These are phyloP conservation scores for Oxycera nigricornis DNA, from an alignment of 2,888 invertebrate species.

Conservation along the genomic window DNA sequence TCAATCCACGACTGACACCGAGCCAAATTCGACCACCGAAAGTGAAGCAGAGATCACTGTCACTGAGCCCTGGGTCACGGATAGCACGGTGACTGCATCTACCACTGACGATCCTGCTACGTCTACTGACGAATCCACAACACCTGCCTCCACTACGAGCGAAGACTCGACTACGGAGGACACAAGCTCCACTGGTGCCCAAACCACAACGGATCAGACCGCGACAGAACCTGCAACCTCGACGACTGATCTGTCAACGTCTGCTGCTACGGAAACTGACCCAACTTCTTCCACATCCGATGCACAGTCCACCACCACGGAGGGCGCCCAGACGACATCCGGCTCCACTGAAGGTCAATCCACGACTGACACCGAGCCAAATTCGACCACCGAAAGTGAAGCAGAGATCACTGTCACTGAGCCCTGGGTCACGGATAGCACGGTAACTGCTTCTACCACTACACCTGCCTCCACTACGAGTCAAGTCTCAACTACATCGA, in stretches of 20 bases:
- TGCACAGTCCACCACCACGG: background rate
- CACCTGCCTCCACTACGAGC: background rate
- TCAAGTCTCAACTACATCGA: background rate
- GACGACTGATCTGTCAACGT: background rate
- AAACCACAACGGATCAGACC: background rate
- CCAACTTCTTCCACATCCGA: background rate
- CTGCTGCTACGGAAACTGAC: background rate
- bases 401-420: background rate
- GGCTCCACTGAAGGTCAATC: background rate
- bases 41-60: background rate
- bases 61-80: background rate
- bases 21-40: background rate
- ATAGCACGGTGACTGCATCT: background rate
- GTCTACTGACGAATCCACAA: background rate
- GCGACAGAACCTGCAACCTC: background rate
- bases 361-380: background rate
- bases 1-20: background rate
- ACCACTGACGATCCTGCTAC: background rate
- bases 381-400: background rate
- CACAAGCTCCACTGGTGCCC: background rate
- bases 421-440: background rate
- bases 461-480: background rate
- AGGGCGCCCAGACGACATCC: background rate
- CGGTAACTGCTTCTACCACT: background rate
- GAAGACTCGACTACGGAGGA: background rate